Evolutionary conservation across 1,140 invertebrate species (phyloP), one percentile per base, ranked within the genome.

Genomic region (Holotrichia oblita): DNA sequence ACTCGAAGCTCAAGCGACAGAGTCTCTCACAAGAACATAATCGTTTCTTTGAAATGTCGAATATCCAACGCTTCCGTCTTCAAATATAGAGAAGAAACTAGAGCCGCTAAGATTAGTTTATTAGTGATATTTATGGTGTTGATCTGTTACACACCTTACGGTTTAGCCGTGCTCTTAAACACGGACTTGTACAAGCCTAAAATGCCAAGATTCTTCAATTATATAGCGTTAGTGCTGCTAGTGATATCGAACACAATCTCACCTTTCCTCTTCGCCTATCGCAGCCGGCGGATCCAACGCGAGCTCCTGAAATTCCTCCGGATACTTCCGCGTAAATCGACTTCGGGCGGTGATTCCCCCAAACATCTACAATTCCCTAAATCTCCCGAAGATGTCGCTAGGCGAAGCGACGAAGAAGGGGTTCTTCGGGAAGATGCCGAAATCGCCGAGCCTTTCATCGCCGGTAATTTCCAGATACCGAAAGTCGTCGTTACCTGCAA

Each of bases 41-140:
- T 95, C 81, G 93, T 91, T 74, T 93, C 91, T 6, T 87, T 95
- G 75, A 91, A 92, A 48, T 92, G 93, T 85, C 88, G 93, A 9
- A 93, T 96, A 59, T 95, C 94, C 77, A 95, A 95, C 84, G 94
- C 94, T 10, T 94, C 93, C n/a, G 87, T 95, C 77, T 95, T 96
- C 85, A 90, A 92, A 77, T 95, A 95, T 84, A 89, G 94, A 22
- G 94, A 95, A 86, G 94, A 96, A 86, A 93, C 93, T 40, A 89
- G 94, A 79, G 94, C 94, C 0, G 94, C 94, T 3, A 91, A 94
- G 76, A 93, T 95, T 69, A 94, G 93, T 82, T 91, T 93, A 40
- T 83, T 94, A 80, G 91, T 92, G 2, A 90, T 92, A 40, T 90
- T 95, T 3, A 93, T 95, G 89, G 91, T 94, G 40, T 88, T 91